Conservation (phyloP, 2,888 invertebrate genomes). For the Dicyrtoma fusca region DNA sequence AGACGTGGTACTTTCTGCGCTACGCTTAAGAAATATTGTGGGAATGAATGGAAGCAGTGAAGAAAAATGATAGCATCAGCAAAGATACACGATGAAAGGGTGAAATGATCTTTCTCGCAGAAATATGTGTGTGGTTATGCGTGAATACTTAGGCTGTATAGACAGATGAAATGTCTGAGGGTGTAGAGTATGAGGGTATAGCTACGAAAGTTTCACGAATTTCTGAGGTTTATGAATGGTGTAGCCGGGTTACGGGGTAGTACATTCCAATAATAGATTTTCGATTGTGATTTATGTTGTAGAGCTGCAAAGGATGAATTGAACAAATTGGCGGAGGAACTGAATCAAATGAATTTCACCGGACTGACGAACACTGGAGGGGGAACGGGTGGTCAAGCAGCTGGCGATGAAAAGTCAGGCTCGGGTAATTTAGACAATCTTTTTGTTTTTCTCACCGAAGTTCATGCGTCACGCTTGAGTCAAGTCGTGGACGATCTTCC, state of each 20-base stretch:
- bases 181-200: too few relatives aligned
- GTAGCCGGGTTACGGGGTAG: too few relatives aligned
- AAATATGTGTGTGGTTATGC: not conserved
- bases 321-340: constrained; percentile 43
- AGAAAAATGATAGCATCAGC: too few relatives aligned
- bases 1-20: not conserved
- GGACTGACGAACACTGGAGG: constrained; percentile 42
- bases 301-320: constrained; percentile 68
- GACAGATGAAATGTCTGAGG: too few relatives aligned
- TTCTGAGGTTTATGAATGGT: too few relatives aligned
- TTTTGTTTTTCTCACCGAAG: constrained; percentile 86
- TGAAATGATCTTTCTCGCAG: not conserved
- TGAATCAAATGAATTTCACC: constrained; percentile 44
- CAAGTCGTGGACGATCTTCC: not conserved
- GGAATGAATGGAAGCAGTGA: too few relatives aligned
- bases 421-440: constrained; percentile 71
- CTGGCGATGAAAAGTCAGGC: constrained; percentile 45
- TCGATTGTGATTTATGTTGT: not conserved
- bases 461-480: constrained; percentile 64
- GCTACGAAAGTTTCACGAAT: too few relatives aligned
- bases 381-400: constrained; percentile 41
- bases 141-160: too few relatives aligned
- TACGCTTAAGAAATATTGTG: not conserved
- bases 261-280: too few relatives aligned
- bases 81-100: too few relatives aligned